These are phyloP conservation scores for Pandion haliaetus DNA, from an alignment of 2,113 vertebrate species.

Conservation along the genomic window DNA sequence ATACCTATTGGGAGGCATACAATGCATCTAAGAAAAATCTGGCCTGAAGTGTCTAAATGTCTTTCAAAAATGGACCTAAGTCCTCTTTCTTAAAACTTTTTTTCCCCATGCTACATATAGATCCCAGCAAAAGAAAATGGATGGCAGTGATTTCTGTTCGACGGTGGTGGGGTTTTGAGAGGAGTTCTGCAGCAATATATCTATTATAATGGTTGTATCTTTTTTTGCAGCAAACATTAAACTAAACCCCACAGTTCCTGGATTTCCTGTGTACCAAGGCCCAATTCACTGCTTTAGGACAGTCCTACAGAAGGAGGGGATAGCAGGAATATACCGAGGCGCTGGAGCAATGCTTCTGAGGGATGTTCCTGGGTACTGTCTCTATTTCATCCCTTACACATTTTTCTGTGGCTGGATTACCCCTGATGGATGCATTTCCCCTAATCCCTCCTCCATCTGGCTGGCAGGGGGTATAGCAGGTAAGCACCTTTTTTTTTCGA, in stretches of 20 bases:
- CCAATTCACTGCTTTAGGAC: slow-evolving; percentile 88
- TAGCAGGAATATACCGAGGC: slow-evolving; percentile 88
- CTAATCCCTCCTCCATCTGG: slow-evolving; percentile 81
- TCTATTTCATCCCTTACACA: slow-evolving; percentile 92
- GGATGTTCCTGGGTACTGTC: slow-evolving; percentile 89
- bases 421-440: slow-evolving; percentile 67
- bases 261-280: slow-evolving; percentile 79
- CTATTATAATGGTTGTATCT: neutral
- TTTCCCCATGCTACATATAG: neutral
- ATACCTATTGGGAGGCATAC: neutral
- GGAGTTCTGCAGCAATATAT: neutral
- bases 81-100: neutral
- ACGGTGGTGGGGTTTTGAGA: neutral
- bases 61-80: neutral
- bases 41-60: neutral
- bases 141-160: neutral
- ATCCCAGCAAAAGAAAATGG: neutral
- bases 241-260: slow-evolving; percentile 65
- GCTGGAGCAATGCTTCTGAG: slow-evolving; percentile 88
- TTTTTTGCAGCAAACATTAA: slow-evolving; percentile 67
- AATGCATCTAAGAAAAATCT: neutral
- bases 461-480: slow-evolving; percentile 93
- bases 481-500: slow-evolving; percentile 39
- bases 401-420: slow-evolving; percentile 83
- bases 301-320: slow-evolving; percentile 85